Conservation (phyloP, 2,797 vertebrate species). For the Schizopygopsis pylzovi region DNA sequence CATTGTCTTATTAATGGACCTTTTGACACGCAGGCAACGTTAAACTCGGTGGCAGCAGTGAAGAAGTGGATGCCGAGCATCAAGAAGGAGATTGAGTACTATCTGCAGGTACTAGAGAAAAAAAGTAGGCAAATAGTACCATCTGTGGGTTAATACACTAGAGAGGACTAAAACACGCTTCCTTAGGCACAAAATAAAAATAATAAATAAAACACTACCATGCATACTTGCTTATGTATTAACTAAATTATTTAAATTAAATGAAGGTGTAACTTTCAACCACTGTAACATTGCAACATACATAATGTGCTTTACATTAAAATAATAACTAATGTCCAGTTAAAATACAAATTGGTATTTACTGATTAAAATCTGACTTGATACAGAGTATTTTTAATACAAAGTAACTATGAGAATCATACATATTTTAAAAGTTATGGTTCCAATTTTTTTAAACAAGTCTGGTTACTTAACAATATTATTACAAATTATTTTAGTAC, state of each 20-base stretch:
- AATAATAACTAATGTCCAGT: background rate
- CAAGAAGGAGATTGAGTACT: conserved; percentile 83
- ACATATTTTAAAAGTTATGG: no score
- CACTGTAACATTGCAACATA: background rate
- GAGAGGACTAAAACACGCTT: no score
- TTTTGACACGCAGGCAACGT: conserved; percentile 68
- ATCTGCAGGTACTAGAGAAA: conserved; percentile 74
- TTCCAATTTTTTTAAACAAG: no score
- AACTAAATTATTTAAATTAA: no score
- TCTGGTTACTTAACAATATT: no score
- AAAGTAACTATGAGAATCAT: no score
- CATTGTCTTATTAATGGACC: background rate
- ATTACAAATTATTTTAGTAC: no score
- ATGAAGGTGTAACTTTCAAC: background rate
- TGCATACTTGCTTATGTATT: no score
- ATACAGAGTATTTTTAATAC: no score
- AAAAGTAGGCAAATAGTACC: background rate
- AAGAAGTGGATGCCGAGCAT: conserved; percentile 85
- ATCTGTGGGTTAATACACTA: background rate
- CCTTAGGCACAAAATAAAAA: no score
- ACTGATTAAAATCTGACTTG: background rate
- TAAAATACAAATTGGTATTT: background rate
- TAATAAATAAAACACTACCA: no score
- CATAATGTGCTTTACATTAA: background rate
- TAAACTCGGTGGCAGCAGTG: conserved; percentile 76